Conservation (phyloP, 2,113 vertebrate species). For the Sinocyclocheilus rhinocerous region DNA sequence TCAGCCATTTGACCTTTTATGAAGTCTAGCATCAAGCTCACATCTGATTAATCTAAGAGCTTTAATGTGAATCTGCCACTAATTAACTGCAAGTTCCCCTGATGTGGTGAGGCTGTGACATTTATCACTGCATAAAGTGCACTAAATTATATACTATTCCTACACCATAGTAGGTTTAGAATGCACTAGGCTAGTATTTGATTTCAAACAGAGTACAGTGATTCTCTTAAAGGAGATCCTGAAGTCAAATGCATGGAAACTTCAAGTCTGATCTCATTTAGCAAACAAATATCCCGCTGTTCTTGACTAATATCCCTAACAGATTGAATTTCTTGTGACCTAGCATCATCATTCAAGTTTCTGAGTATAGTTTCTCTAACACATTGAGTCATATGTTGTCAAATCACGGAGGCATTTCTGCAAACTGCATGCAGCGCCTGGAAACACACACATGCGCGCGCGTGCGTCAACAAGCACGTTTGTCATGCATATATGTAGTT, state of each 20-base stretch:
- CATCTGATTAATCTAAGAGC: not conserved
- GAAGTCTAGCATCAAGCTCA: too few species aligned
- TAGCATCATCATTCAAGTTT: not conserved
- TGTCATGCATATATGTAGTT: constrained; percentile 38
- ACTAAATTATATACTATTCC: not conserved
- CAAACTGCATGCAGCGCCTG: not conserved
- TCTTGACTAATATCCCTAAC: not conserved
- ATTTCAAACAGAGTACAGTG: not conserved
- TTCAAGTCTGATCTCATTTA: constrained; percentile 1
- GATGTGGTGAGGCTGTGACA: not conserved
- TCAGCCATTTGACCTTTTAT: not conserved
- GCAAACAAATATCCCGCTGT: not conserved
- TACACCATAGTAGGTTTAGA: not conserved
- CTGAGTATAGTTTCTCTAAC: not conserved
- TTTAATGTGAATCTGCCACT: not conserved
- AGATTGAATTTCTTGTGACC: constrained; percentile 14
- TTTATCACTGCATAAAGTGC: not conserved
- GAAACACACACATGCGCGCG: constrained; percentile 5
- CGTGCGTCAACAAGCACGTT: not conserved
- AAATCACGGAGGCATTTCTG: constrained; percentile 16
- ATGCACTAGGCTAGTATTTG: not conserved
- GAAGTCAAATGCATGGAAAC: not conserved
- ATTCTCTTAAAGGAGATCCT: not conserved
- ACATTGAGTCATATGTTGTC: not conserved
- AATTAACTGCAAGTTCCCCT: not conserved